These are phyloP conservation scores for Corythornis cristatus DNA, from an alignment of 2,113 vertebrate genomes.

Conservation along the genomic window DNA sequence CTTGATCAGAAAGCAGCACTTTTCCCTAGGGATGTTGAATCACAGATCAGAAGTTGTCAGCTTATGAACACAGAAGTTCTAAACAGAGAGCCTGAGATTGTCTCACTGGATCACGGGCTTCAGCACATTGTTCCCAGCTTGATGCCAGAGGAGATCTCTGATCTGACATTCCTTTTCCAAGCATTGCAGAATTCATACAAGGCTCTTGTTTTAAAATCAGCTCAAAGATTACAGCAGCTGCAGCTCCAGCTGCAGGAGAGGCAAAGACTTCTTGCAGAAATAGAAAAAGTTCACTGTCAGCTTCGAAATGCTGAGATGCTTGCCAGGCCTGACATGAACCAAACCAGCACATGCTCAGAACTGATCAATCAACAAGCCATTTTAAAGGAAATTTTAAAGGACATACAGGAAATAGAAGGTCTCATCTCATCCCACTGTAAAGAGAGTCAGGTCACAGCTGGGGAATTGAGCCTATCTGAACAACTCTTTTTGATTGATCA, in stretches of 20 bases:
- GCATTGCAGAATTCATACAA: slow-evolving; percentile 80
- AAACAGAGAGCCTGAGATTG: slow-evolving; percentile 76
- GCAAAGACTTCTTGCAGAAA: slow-evolving; percentile 78
- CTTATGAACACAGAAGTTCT: slow-evolving; percentile 77
- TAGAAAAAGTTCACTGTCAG: slow-evolving; percentile 80
- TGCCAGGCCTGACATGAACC: slow-evolving; percentile 7
- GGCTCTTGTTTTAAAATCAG: slow-evolving; percentile 77
- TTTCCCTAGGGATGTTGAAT: slow-evolving; percentile 82
- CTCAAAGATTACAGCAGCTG: slow-evolving; percentile 76
- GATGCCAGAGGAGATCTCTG: slow-evolving; percentile 67
- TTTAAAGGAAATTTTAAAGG: slow-evolving; percentile 74
- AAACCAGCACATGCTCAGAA: slow-evolving; percentile 59
- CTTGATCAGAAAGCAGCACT: slow-evolving; percentile 76
- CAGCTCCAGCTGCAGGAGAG: slow-evolving; percentile 85
- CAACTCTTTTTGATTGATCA: slow-evolving; percentile 81
- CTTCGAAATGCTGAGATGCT: slow-evolving; percentile 68
- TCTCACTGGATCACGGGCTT: slow-evolving; percentile 75
- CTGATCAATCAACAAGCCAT: slow-evolving; percentile 59
- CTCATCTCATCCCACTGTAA: slow-evolving; percentile 76
- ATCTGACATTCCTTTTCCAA: slow-evolving; percentile 74
- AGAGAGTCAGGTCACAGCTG: slow-evolving; percentile 72
- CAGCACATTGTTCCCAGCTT: slow-evolving; percentile 70
- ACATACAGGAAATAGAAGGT: slow-evolving; percentile 74
- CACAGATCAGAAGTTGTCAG: slow-evolving; percentile 83
- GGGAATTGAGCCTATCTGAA: slow-evolving; percentile 83